These are phyloP conservation scores for Drosophila atroscutellata DNA, from an alignment of 2,888 invertebrate genomes.

Conservation along the genomic window DNA sequence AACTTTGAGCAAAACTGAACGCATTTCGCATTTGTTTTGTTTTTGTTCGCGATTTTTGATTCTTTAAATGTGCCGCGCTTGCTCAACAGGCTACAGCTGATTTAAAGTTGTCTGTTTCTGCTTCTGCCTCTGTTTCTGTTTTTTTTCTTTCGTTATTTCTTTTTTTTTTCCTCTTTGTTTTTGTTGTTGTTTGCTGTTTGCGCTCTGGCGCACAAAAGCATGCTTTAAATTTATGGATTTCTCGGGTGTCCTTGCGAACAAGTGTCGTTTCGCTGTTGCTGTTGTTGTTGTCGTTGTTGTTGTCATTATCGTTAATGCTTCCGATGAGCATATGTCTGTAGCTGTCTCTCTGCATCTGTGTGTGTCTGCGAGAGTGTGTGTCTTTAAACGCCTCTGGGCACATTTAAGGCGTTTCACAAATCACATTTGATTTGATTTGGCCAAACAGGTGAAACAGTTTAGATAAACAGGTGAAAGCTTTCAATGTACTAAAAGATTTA, in stretches of 20 bases:
- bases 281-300: slow-evolving; percentile 25
- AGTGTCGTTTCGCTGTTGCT: slow-evolving; percentile 61
- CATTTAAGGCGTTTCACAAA: slow-evolving; percentile 1
- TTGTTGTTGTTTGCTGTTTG: slow-evolving; percentile 14
- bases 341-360: slow-evolving; percentile 17
- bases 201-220: slow-evolving; percentile 52
- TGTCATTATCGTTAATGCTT: slow-evolving; percentile 65
- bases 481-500: background rate
- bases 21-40: slow-evolving; percentile 1
- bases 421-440: slow-evolving; percentile 16
- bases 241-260: slow-evolving; percentile 73
- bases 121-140: background rate
- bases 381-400: slow-evolving; percentile 1
- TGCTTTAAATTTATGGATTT: slow-evolving; percentile 78
- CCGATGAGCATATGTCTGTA: slow-evolving; percentile 45
- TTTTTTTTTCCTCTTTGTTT: slow-evolving; percentile 2
- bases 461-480: slow-evolving; percentile 4
- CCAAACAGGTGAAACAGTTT: slow-evolving; percentile 1
- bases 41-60: background rate
- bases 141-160: slow-evolving; percentile 2
- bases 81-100: slow-evolving; percentile 63
- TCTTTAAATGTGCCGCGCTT: slow-evolving; percentile 50
- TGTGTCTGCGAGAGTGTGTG: slow-evolving; percentile 14
- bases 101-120: slow-evolving; percentile 35
- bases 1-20: background rate